Percentiles rank a stretch among this genome's conserved stretches.
Conservation (phyloP, 2,113 vertebrate genomes). For the Terrapene triunguis region DNA sequence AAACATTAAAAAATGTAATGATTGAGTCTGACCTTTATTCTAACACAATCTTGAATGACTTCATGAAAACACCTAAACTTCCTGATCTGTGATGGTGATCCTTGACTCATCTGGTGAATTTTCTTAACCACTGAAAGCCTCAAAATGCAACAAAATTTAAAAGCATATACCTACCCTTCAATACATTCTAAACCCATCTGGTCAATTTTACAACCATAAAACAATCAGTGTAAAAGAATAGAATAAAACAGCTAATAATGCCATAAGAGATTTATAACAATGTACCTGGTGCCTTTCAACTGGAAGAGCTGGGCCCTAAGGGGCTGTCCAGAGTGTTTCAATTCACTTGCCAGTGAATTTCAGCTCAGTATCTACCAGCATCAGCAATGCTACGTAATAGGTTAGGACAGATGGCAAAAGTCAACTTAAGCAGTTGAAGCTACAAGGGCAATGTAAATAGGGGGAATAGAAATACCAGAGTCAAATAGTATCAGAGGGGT, state of each 20-base stretch:
- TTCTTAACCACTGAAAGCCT: neutral
- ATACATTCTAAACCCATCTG: neutral
- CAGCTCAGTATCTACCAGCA: constrained; percentile 24
- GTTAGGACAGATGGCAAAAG: constrained; percentile 46
- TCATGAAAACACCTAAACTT: neutral
- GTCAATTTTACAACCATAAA: neutral
- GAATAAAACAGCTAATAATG: rapidly evolving
- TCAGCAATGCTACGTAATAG: neutral
- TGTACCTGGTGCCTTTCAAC: neutral
- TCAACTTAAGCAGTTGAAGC: constrained; percentile 19
- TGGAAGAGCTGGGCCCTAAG: constrained; percentile 22
- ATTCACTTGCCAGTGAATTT: constrained; percentile 46
- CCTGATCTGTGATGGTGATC: neutral
- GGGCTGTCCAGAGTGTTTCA: neutral
- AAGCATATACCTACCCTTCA: neutral
- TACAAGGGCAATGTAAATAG: neutral
- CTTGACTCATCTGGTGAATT: neutral
- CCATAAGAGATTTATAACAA: constrained; percentile 37
- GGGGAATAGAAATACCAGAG: neutral
- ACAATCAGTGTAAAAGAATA: neutral
- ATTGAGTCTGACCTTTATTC: neutral
- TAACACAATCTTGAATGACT: neutral
- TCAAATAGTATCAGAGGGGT: neutral
- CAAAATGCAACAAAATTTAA: neutral
- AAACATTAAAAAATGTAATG: neutral